Percentiles rank a stretch among this genome's conserved stretches.
phyloP scores from a whole-genome alignment of 2,888 invertebrate genomes.

The Sceliomorpha sp. region DNA sequence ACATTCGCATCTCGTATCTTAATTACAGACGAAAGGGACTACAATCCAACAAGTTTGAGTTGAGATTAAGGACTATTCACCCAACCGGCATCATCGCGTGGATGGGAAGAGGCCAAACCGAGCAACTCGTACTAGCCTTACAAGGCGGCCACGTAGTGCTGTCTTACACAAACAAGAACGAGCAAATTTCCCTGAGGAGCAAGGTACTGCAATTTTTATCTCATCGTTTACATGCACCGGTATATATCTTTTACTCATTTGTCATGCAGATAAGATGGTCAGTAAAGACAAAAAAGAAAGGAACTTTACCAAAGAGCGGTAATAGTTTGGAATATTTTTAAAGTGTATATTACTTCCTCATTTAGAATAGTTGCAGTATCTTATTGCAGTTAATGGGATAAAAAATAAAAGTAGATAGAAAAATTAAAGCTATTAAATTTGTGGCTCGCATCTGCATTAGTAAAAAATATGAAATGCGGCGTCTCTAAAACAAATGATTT shows the following conservation, averaged over 20 bases:
- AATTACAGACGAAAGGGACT: constrained; percentile 73
- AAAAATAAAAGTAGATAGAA: no score
- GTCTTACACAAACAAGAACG: constrained; percentile 72
- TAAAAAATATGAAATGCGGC: no score
- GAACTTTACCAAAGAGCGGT: no score
- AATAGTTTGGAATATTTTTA: no score
- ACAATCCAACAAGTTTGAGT: constrained; percentile 77
- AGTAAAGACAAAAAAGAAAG: no score
- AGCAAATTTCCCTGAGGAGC: constrained; percentile 73
- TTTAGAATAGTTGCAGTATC: no score
- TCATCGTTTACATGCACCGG: constrained; percentile 2
- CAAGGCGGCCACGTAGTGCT: constrained; percentile 75
- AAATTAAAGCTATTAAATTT: no score
- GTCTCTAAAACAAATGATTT: no score
- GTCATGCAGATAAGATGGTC: no score
- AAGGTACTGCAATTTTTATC: constrained; percentile 64
- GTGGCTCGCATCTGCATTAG: no score
- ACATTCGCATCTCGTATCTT: constrained; percentile 32
- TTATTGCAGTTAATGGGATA: no score
- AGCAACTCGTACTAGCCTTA: constrained; percentile 72
- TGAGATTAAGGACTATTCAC: constrained; percentile 74
- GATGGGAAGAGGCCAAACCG: constrained; percentile 76
- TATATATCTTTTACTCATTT: constrained; percentile 8
- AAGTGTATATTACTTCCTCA: no score
- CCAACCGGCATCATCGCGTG: constrained; percentile 77